phyloP scores from a whole-genome alignment of 2,113 vertebrate genomes.

The Cephalopterus ornatus region DNA sequence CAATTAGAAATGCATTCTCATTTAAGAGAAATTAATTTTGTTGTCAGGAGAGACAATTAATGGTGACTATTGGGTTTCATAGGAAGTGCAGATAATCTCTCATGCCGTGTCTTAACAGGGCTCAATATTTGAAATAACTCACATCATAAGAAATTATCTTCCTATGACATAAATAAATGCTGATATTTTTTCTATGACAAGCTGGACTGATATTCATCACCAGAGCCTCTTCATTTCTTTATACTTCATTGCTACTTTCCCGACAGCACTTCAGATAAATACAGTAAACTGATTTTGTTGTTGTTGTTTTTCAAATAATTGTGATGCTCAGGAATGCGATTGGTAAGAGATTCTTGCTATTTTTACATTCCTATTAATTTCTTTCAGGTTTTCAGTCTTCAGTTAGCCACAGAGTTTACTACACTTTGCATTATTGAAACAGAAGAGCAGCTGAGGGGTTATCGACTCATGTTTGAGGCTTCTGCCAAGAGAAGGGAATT shows the following conservation, averaged over 20 bases:
- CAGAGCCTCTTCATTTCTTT: constrained; percentile 12
- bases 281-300: not conserved
- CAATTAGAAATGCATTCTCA: constrained; percentile 30
- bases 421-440: not conserved
- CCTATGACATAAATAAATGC: constrained; percentile 27
- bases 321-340: not conserved
- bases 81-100: not conserved
- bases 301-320: constrained; percentile 3
- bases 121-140: constrained; percentile 18
- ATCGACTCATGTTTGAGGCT: not conserved
- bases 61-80: not conserved
- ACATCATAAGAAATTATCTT: constrained; percentile 1
- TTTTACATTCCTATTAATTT: constrained; percentile 45
- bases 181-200: constrained; percentile 25
- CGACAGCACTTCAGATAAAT: constrained; percentile 47
- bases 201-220: constrained; percentile 31
- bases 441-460: constrained; percentile 1
- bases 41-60: constrained; percentile 20
- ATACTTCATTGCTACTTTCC: not conserved
- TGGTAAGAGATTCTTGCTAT: not conserved
- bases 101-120: not conserved
- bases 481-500: not conserved
- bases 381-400: not conserved
- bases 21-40: constrained; percentile 44
- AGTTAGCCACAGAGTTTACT: constrained; percentile 8